phyloP scores from a whole-genome alignment of 2,797 vertebrate genomes.

The Phoebastria nigripes region DNA sequence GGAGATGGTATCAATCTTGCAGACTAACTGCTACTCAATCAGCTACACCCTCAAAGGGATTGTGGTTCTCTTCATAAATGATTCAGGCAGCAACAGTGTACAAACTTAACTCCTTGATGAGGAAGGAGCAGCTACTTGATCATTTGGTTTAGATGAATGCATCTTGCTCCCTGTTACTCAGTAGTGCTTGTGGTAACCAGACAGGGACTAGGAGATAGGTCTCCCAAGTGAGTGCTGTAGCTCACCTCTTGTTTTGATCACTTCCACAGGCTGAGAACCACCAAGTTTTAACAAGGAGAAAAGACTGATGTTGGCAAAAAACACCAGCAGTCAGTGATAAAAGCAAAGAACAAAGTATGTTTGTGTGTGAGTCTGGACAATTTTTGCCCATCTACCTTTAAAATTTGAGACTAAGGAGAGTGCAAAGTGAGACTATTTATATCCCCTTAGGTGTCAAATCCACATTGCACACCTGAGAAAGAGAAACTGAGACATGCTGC shows the following conservation, averaged over 20 bases:
- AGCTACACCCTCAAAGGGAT: not conserved
- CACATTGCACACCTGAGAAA: not conserved
- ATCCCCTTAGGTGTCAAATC: not conserved
- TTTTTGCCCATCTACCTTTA: not conserved
- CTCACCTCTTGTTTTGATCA: not conserved
- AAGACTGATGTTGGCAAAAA: not conserved
- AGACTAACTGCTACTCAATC: constrained; percentile 16
- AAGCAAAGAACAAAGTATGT: not conserved
- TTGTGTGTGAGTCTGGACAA: not conserved
- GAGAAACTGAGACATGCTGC: not conserved
- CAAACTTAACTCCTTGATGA: not conserved
- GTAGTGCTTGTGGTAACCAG: not conserved
- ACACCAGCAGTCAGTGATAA: not conserved
- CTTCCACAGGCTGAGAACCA: not conserved
- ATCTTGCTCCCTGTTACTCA: not conserved
- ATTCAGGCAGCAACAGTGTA: constrained; percentile 17
- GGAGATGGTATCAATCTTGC: not conserved
- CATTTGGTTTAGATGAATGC: not conserved
- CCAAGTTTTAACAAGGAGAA: not conserved
- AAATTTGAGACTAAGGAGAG: not conserved
- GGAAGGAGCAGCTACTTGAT: not conserved
- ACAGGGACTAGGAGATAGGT: not conserved
- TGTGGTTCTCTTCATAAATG: constrained; percentile 40
- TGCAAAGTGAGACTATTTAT: not conserved
- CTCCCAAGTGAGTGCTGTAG: not conserved